phyloP scores from a whole-genome alignment of 2,888 invertebrate species.

The Apotomis capreana region DNA sequence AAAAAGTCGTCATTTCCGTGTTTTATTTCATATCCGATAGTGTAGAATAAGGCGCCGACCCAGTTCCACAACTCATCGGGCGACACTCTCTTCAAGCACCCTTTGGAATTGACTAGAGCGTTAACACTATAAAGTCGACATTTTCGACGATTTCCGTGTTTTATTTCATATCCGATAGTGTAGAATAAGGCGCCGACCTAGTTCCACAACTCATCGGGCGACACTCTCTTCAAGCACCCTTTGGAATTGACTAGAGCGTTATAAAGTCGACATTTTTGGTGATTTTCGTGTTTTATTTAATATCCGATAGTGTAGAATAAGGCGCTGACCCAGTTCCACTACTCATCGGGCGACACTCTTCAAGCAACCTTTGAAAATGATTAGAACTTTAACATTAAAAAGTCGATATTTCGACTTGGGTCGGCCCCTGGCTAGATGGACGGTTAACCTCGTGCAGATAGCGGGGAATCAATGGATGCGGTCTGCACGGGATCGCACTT shows the following conservation, averaged over 20 bases:
- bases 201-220: conserved; percentile 39
- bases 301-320: conserved; percentile 28
- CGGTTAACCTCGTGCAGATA: no score
- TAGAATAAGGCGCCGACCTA: conserved; percentile 36
- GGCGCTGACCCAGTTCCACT: conserved; percentile 36
- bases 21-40: background rate
- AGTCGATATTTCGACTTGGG: no score
- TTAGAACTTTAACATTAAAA: background rate
- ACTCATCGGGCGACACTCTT: conserved; percentile 37
- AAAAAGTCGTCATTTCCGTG: no score
- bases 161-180: background rate
- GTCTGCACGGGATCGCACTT: no score
- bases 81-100: conserved; percentile 25
- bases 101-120: conserved; percentile 21
- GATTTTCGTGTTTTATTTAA: no score
- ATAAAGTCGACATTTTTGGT: background rate
- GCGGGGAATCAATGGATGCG: no score
- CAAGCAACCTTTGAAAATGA: conserved; percentile 22
- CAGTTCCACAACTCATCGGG: conserved; percentile 38
- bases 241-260: no score
- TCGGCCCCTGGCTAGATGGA: no score
- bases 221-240: conserved; percentile 11
- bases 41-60: conserved; percentile 38
- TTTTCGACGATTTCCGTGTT: no score
- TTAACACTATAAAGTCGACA: conserved; percentile 7